Percentiles rank a stretch among this genome's conserved stretches.
Evolutionary conservation across 2,113 vertebrate species (phyloP).

Genomic region (Lates calcarifer): DNA sequence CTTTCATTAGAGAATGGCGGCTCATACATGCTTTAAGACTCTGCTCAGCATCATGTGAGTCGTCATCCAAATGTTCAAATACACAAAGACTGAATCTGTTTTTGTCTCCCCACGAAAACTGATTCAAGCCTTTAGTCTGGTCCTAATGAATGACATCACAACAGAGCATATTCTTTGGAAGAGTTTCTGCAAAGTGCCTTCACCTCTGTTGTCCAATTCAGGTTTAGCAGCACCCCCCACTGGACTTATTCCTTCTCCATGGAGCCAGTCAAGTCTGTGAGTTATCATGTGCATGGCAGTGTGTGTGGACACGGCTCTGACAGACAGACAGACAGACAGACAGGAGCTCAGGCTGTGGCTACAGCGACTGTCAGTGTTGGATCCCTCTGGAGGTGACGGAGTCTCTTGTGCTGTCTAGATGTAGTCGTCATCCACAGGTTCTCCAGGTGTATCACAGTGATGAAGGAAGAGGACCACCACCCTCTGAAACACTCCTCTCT

Average conservation of each 20-base stretch:
- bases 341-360: neutral
- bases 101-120: neutral
- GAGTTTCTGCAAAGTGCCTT: neutral
- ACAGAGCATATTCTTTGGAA: conserved; percentile 7
- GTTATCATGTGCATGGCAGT: neutral
- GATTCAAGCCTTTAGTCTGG: neutral
- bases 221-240: neutral
- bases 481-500: conserved; percentile 92
- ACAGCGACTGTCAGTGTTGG: neutral
- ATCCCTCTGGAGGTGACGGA: neutral
- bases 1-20: neutral
- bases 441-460: conserved; percentile 96
- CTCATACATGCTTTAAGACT: neutral
- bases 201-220: neutral
- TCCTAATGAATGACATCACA: neutral
- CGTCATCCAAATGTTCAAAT: neutral
- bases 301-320: neutral
- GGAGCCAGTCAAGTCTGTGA: neutral
- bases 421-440: conserved; percentile 97
- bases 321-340: neutral
- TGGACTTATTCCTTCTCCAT: neutral
- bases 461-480: conserved; percentile 98
- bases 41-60: neutral
- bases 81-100: neutral
- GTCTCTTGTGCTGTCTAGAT: conserved; percentile 82